Evolutionary conservation across 2,888 invertebrate species (phyloP), one percentile per base, ranked within the genome.

Genomic region (Acanthopleura granulata): DNA sequence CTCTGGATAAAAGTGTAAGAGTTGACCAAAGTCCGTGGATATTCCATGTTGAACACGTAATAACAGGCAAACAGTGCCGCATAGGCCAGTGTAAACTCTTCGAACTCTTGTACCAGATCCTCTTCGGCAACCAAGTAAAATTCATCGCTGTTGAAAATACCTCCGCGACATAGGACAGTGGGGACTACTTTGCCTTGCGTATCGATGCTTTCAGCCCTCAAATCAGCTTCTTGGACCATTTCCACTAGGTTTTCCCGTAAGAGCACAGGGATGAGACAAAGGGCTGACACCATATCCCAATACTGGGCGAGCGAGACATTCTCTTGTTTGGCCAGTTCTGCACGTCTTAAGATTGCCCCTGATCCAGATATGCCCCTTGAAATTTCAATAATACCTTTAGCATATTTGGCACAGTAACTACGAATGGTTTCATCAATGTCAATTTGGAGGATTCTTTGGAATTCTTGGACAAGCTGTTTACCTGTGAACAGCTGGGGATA

Each of bases 41-140:
- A 87, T 76, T 86, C 84, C 87, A 87, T 87, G 74, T 87, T 87
- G 74, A 87, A 87, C 12, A 87, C 86, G 86, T 86, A 87, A 79
- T 87, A 87, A 12, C 86, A 84, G 29, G 87, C 83, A 78, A 86
- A 87, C 62, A 87, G 75, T 62, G 85, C 84, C 14, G 85, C 87
- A 76, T 86, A 85, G 40, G 87, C 87, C 74, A 87, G 85, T 6
- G 87, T 87, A 72, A 87, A 87, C 75, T 87, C 87, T 73, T 87
- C 87, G 80, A 86, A 87, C 76, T 86, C 87, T 75, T 87, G 87
- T 22, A 87, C 82, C 25, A 87, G 78, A 72, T 86, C 85, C 74
- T 87, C 86, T 75, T 87, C 87, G 6, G 85, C 85, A 27, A 87
- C 83, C 3, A 87, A 82, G 77, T 86, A 83, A 73, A 87, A 87